Conservation (phyloP, 35 echinoderm and acorn worm species). For the Heliocidaris erythrogramma region DNA sequence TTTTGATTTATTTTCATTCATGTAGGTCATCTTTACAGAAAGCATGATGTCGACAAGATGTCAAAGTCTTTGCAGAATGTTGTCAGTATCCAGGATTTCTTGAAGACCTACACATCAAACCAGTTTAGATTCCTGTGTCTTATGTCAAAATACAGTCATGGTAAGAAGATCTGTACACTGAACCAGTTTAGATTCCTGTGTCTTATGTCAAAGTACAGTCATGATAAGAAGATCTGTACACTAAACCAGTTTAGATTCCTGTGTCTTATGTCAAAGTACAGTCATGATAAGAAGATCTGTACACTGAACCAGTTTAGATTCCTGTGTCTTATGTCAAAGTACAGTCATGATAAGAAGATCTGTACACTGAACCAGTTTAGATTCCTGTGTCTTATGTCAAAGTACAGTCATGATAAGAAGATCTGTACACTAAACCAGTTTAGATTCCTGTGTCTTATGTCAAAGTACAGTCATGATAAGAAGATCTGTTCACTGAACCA, state of each 20-base stretch:
- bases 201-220: background rate
- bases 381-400: no score
- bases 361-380: no score
- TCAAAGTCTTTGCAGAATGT: conserved; percentile 92
- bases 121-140: conserved; percentile 91
- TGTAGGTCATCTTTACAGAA: conserved; percentile 87
- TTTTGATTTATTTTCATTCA: background rate
- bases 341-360: conserved; percentile 55
- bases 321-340: no score
- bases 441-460: no score
- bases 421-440: no score
- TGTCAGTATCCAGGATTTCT: conserved; percentile 71
- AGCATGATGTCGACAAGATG: conserved; percentile 88
- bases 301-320: no score
- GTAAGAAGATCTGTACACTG: conserved; percentile 43
- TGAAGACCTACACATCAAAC: conserved; percentile 73
- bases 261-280: no score
- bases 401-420: conserved; percentile 55
- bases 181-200: no score
- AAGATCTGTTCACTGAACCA: no score
- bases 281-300: conserved; percentile 51
- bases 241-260: no score
- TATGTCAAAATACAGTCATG: conserved; percentile 78
- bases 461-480: no score
- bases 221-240: conserved; percentile 49